Conservation (phyloP, 2,797 vertebrate genomes). For the Poecilia velifera region DNA sequence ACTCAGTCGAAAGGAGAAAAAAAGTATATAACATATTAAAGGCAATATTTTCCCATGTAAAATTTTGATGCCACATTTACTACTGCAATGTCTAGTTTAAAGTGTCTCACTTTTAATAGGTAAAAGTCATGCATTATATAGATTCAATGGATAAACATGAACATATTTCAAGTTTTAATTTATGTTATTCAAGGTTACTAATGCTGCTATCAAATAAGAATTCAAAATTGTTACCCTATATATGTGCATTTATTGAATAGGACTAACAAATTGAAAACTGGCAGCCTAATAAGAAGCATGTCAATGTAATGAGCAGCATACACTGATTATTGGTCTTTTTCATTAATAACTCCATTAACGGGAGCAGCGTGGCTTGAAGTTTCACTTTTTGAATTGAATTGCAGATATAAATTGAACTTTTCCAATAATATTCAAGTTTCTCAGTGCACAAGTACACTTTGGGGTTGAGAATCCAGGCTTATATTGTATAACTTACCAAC, state of each 20-base stretch:
- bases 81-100: background rate
- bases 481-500: slow-evolving; percentile 82
- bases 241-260: background rate
- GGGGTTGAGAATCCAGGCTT: no score
- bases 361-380: background rate
- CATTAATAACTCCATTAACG: background rate
- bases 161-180: background rate
- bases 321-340: background rate
- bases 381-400: background rate
- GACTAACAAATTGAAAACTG: background rate
- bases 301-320: background rate
- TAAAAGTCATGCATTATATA: no score
- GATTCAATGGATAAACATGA: background rate
- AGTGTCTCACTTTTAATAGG: background rate
- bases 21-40: background rate
- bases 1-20: background rate
- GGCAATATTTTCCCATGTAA: background rate
- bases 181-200: background rate
- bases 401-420: background rate
- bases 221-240: background rate
- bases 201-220: background rate
- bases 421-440: no score
- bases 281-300: background rate
- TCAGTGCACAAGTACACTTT: no score
- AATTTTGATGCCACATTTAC: background rate